Base-by-base conservation (phyloP, 2,888 invertebrate genomes). In the Encarsia formosa region DNA sequence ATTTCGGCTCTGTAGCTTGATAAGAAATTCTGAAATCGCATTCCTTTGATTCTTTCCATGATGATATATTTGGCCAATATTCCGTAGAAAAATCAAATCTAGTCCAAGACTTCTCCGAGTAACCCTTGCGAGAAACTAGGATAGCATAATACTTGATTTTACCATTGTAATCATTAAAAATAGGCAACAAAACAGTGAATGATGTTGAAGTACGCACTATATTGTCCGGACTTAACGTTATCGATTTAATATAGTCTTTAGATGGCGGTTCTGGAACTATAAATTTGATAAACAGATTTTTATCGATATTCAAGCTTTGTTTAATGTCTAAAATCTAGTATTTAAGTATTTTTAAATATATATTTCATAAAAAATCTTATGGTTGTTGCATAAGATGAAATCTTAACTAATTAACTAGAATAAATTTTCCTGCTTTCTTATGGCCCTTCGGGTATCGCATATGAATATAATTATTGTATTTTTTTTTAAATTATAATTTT, bases 31-130 rank as follows among this genome's bases (percentile, higher is more conserved):
- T 31, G 46, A 71, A 71, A 34, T 69, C 63, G 11, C 52, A 39
- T 5, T 49, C 32, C 62, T 59, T 65, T 13, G 72, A 62, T 58
- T 72, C 69, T 16, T 54, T 52, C 72, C 72, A 72, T 1, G 70
- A 62, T n/a, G 64, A 59, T 11, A 48, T 49, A 16, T 65, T 56
- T 4, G 69, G 69, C 64, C 65, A 65, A 9, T 15, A 50, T n/a
- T 60, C 45, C 24, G 61, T 60, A 34, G 65, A 59, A 1, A 45
- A 52, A 5, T 54, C 50, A 4, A 26, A 41, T 35, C 51, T 26
- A 1, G 3, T 22, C 2, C n/a, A 11, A 8, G 23, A 18, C 2
- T 18, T 19, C 4, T 45, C 11, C 32, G 53, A 48, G n/a, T n/a
- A n/a, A 13, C 62, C 63, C 9, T 40, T 24, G 56, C 59, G 61